Base-by-base conservation (phyloP, 2,113 vertebrate species). In the Caracal caracal region DNA sequence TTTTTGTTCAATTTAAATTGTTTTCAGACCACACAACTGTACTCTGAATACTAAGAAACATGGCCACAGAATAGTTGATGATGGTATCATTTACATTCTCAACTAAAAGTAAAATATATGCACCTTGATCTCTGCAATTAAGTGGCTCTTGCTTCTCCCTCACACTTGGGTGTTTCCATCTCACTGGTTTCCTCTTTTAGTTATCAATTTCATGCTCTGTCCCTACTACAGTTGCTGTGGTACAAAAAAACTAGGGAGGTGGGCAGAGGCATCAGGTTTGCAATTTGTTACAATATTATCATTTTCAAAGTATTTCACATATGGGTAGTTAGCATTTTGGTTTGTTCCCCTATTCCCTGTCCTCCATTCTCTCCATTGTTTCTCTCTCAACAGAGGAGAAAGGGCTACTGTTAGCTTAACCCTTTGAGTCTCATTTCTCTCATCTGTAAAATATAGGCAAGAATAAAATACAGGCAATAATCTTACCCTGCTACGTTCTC, bases 1-100 rank as follows among this genome's bases (percentile, higher is more conserved):
- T 97, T 98, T 98, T 98, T 96, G 85, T 98, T 98, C 15, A 0
- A 94, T 97, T 97, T 97, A 97, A 98, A 98, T 98, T 99, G 98
- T 98, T 99, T 99, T 97, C 94, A 98, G 98, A 96, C 96, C 47
- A 88, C 96, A 96, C 1, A 6, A 95, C 81, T 97, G 86, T 78
- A n/a, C 28, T 96, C 37, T 93, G 98, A 98, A 99, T 99, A 98
- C 96, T 97, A 96, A 98, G 95, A 98, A 90, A 95, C 96, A 82
- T 61, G 95, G 85, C 53, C 93, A 93, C 98, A 97, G 82, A 98
- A 97, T 96, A 95, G 96, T 97, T 97, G 87, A 93, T 93, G 97
- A 93, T 95, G 75, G 83, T 70, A 91, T 98, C 94, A 95, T 98
- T 98, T 98, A 92, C 96, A 97, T 98, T 98, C 93, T 97, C 92